phyloP scores from a whole-genome alignment of 1,140 invertebrate genomes.

The Drosophila kikkawai region DNA sequence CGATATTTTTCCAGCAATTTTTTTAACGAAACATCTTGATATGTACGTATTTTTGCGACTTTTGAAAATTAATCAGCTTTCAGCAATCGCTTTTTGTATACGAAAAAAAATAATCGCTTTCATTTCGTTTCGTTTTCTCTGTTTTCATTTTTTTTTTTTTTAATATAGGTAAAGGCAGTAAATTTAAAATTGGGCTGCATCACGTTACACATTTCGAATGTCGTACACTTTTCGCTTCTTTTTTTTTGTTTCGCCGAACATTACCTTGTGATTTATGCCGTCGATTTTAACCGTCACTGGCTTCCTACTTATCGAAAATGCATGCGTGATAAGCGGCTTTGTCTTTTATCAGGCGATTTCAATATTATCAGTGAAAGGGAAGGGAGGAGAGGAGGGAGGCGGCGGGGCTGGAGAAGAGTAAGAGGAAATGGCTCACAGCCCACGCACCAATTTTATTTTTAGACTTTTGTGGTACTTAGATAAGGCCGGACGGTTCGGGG shows the following conservation, averaged over 20 bases:
- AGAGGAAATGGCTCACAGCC: background rate
- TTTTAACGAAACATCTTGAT: background rate
- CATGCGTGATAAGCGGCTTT: slow-evolving; percentile 48
- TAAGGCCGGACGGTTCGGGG: slow-evolving; percentile 1
- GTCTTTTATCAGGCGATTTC: slow-evolving; percentile 62
- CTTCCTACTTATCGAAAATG: slow-evolving; percentile 43
- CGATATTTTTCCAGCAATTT: background rate
- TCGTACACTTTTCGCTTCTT: slow-evolving; percentile 18
- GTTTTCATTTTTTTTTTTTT: background rate
- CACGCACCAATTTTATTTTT: slow-evolving; percentile 53
- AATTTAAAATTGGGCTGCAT: slow-evolving; percentile 23
- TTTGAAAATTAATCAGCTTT: slow-evolving; percentile 8
- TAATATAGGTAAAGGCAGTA: slow-evolving; percentile 8
- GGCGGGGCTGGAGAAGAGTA: background rate
- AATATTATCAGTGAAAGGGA: slow-evolving; percentile 53
- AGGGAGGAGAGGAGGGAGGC: slow-evolving; percentile 1
- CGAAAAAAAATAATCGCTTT: slow-evolving; percentile 12
- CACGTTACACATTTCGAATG: slow-evolving; percentile 23
- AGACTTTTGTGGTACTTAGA: slow-evolving; percentile 33
- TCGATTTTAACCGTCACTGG: slow-evolving; percentile 5
- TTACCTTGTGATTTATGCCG: slow-evolving; percentile 61
- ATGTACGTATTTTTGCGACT: background rate
- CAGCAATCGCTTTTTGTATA: slow-evolving; percentile 1
- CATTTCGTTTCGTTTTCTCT: background rate
- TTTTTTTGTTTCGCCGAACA: slow-evolving; percentile 24